Evolutionary conservation across 2,797 vertebrate genomes (phyloP), one percentile per base, ranked within the genome.

Genomic region (Scleropages formosus): DNA sequence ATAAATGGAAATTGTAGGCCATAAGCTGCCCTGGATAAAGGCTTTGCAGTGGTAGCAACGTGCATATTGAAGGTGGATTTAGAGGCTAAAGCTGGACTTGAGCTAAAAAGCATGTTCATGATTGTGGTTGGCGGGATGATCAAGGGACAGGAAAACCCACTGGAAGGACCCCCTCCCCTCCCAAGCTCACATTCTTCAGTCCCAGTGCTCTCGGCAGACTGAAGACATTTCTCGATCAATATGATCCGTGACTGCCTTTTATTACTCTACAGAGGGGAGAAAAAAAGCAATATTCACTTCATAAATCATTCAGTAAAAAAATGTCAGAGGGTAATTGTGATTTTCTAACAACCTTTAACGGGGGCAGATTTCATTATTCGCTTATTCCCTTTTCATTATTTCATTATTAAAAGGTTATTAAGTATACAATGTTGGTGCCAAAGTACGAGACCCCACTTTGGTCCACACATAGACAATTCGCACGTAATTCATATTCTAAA

Each of bases 251-350:
- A 90, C 86, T 83, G 85, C 83, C 84, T 78, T 87, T 88, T 89
- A 91, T 91, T 88, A 86, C 84, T 82, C 72, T n/a, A 20, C 77
- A 78, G 79, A 80, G 74, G 78, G 81, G 83, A 83, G 84, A 8
- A 59, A 31, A 72, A 82, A 89, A 85, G 85, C 86, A 91, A 91
- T 91, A 91, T 90, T 90, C 88, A 87, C 85, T 92, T 91, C 89
- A 93, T 93, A 93, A 93, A 93, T 93, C 92, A 91, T 91, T 89
- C 81, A 89, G 88, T 89, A 89, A 89, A 90, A n/a, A 90, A 88
- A 91, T 91, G 90, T 92, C 90, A 91, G 61, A 79, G 84, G 87
- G 85, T 92, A 92, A 93, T 92, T 90, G 91, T 91, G 87, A 86
- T 91, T 88, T 90, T 90, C 86, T 87, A 86, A 90, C 87, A 89